Conservation (phyloP, 2,888 invertebrate genomes). For the Caenorhabditis sp. region DNA sequence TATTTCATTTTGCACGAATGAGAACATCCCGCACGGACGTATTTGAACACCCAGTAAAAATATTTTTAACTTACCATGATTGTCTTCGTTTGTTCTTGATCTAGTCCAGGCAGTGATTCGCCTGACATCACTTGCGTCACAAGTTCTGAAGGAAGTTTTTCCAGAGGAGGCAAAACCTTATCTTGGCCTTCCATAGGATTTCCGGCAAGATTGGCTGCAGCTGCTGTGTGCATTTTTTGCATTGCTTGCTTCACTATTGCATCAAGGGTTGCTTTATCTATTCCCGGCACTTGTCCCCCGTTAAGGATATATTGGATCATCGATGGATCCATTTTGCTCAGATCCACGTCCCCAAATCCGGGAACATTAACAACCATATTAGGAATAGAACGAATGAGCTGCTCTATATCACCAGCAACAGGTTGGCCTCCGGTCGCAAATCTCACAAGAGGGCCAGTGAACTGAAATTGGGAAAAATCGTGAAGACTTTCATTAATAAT, state of each 20-base stretch:
- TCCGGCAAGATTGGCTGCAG: constrained; percentile 64
- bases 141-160: constrained; percentile 66
- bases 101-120: constrained; percentile 69
- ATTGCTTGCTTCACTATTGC: constrained; percentile 71
- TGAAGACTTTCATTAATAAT: no score
- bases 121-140: constrained; percentile 67
- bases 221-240: constrained; percentile 72
- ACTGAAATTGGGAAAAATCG: no score
- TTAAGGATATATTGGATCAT: constrained; percentile 75
- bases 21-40: no score
- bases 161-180: constrained; percentile 68
- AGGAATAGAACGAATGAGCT: constrained; percentile 74
- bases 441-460: constrained; percentile 72
- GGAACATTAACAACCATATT: constrained; percentile 77
- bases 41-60: no score
- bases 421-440: constrained; percentile 73
- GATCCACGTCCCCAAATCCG: constrained; percentile 75
- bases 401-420: constrained; percentile 67
- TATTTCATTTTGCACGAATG: no score
- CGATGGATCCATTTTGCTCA: constrained; percentile 74
- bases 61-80: constrained; percentile 65
- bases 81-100: constrained; percentile 65
- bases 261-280: constrained; percentile 75
- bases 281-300: constrained; percentile 77
- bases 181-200: constrained; percentile 47